These are phyloP conservation scores for Sesamia inferens DNA, from an alignment of 2,888 invertebrate species.

Conservation along the genomic window DNA sequence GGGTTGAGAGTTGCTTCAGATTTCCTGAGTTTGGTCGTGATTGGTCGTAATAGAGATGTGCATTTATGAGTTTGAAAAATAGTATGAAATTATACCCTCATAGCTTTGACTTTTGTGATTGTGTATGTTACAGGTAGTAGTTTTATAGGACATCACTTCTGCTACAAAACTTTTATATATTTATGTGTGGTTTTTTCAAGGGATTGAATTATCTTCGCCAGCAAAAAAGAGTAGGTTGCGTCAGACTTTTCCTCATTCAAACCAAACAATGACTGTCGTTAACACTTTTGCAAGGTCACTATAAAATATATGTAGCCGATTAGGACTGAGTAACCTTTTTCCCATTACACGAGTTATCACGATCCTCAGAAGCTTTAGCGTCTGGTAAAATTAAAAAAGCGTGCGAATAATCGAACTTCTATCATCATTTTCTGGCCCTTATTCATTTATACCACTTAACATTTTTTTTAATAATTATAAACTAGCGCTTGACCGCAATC, in stretches of 20 bases:
- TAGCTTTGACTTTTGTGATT: background rate
- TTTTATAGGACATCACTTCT: background rate
- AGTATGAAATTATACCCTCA: background rate
- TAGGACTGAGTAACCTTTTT: no score
- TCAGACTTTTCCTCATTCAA: background rate
- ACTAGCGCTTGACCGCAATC: no score
- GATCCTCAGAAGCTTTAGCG: background rate
- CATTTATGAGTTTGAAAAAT: no score
- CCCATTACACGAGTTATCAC: no score
- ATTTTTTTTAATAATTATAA: no score
- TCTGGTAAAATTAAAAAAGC: no score
- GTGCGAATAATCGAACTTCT: no score
- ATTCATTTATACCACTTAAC: no score
- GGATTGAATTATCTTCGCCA: background rate
- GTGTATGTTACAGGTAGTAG: background rate
- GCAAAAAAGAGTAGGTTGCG: background rate
- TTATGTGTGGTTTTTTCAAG: background rate
- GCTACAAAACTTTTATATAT: background rate
- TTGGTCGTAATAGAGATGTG: background rate
- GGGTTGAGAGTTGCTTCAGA: conserved; percentile 20
- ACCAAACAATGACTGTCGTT: background rate
- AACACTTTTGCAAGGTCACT: background rate
- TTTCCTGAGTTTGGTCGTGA: conserved; percentile 6
- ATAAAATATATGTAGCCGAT: background rate
- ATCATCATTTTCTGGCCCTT: no score